A percentile compares a stretch with the other conserved stretches of the same genome.
These are phyloP conservation scores for Heliothis peltigera DNA, from an alignment of 2,888 invertebrate genomes.

Conservation along the genomic window DNA sequence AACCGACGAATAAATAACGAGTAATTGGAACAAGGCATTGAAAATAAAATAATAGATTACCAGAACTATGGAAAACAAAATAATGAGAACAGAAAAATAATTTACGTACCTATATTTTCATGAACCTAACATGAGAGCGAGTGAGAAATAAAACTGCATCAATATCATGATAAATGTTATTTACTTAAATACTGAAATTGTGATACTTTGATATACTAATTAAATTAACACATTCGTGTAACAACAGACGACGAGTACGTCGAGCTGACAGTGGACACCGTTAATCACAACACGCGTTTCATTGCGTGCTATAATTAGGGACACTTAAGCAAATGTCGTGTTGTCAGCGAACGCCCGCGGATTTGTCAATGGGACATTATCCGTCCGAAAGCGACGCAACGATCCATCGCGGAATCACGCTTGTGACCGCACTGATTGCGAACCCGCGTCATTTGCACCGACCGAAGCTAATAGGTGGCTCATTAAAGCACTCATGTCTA, in stretches of 20 bases:
- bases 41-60: slow-evolving; percentile 17
- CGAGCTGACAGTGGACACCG: slow-evolving; percentile 37
- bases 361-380: slow-evolving; percentile 69
- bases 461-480: slow-evolving; percentile 61
- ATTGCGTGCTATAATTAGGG: slow-evolving; percentile 65
- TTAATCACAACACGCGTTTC: slow-evolving; percentile 53
- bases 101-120: not conserved
- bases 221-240: slow-evolving; percentile 30
- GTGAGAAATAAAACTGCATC: too few relatives aligned
- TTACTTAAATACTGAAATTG: not conserved
- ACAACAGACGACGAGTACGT: slow-evolving; percentile 34
- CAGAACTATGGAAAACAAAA: too few relatives aligned
- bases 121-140: too few relatives aligned
- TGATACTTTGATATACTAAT: slow-evolving; percentile 26
- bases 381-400: slow-evolving; percentile 64
- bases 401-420: slow-evolving; percentile 68
- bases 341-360: slow-evolving; percentile 54
- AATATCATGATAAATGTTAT: too few relatives aligned
- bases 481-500: slow-evolving; percentile 59
- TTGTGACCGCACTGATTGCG: slow-evolving; percentile 67
- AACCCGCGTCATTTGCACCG: slow-evolving; percentile 63
- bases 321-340: slow-evolving; percentile 63
- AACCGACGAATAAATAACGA: slow-evolving; percentile 18
- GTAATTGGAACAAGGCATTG: slow-evolving; percentile 27
- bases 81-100: slow-evolving; percentile 11